Base-by-base conservation (phyloP, 1,140 invertebrate genomes). In the Sitodiplosis mosellana region DNA sequence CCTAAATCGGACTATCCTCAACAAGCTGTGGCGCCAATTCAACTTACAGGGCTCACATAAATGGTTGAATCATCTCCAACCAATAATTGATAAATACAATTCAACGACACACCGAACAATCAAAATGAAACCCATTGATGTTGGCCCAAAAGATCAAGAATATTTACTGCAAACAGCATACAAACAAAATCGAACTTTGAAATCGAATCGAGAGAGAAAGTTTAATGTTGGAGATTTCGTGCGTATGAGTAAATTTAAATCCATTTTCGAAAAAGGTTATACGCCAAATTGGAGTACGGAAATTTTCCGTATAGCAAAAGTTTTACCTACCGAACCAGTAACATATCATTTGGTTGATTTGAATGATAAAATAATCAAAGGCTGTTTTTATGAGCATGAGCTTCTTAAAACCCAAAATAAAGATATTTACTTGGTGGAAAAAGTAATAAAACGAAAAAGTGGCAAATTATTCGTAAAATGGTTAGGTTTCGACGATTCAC, bases 1-100 rank as follows among this genome's bases (percentile, higher is more conserved):
- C 46, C 65, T 69, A 46, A 67, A 67, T 55, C 51, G 63, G 51
- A 70, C 64, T 18, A 48, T 72, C 41, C 70, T 69, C 60, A 52
- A 47, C 15, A 63, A 58, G 53, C 59, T 71, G 51, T 71, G 55
- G 52, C 59, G 57, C 53, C 47, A 66, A 53, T 69, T 71, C 51
- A 65, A 59, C 53, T 49, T 58, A 43, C 52, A 57, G n/a, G 64
- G 64, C 6, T 61, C 53, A 22, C 57, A 65, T 48, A 60, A 60
- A 41, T 72, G 64, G 56, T 50, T 64, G 15, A 49, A 64, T 53
- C 57, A 60, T 6, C 53, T 69, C 44, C 41, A 49, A 17, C 43
- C 66, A 41, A 22, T 69, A 14, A 53, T 66, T 15, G 11, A 56
- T n/a, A 45, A 54, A 20, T 71, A 71, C 51, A 71, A 72, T 57